These are phyloP conservation scores for Neolamprologus ventralis DNA, from an alignment of 2,113 vertebrate genomes.

Conservation along the genomic window DNA sequence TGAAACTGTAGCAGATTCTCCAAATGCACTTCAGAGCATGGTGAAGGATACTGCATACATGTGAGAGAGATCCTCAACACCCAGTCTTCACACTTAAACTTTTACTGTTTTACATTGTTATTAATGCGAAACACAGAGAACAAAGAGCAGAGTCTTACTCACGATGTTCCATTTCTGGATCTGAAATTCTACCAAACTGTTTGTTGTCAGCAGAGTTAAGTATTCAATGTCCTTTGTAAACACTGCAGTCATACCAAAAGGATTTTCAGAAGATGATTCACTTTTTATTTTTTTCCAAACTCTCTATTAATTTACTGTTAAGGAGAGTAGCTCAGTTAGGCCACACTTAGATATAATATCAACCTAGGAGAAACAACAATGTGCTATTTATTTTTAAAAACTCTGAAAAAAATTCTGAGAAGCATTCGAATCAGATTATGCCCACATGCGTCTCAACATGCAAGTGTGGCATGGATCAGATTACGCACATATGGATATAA, in stretches of 20 bases:
- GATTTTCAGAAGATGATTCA: background rate
- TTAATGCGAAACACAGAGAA: background rate
- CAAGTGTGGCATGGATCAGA: background rate
- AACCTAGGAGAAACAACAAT: background rate
- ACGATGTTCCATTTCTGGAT: background rate
- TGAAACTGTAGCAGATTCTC: background rate
- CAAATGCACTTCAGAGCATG: background rate
- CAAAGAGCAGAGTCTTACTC: background rate
- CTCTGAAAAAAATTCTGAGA: background rate
- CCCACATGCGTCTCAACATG: background rate
- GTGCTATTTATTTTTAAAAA: background rate
- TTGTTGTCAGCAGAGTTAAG: background rate
- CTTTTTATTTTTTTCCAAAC: background rate
- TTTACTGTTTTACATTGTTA: background rate
- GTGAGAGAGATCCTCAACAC: background rate
- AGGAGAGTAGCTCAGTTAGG: background rate
- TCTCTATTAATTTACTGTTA: background rate
- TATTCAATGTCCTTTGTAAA: background rate
- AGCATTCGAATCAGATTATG: background rate
- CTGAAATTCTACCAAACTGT: background rate
- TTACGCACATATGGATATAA: background rate
- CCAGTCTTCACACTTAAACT: background rate
- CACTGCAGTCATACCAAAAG: background rate
- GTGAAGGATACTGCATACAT: background rate
- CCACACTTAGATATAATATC: background rate